Conservation (phyloP, 2,888 invertebrate species). For the Mesorhabditis belari region DNA sequence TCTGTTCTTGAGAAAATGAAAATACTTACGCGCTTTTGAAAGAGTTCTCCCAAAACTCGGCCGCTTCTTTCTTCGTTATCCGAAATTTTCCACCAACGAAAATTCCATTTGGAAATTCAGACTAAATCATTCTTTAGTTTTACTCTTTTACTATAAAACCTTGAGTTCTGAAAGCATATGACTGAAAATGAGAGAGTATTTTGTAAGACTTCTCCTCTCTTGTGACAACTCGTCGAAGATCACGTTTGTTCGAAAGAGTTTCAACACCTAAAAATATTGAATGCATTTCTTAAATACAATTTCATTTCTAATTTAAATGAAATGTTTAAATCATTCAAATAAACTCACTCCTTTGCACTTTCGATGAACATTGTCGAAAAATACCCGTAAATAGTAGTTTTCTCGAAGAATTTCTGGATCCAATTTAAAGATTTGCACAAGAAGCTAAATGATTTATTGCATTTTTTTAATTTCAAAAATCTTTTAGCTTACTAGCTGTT, state of each 20-base stretch:
- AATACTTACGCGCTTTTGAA: conserved; percentile 60
- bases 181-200: conserved; percentile 94
- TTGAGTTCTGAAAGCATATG: conserved; percentile 97
- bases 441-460: conserved; percentile 7
- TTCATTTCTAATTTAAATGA: neutral
- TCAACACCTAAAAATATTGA: conserved; percentile 63
- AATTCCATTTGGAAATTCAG: conserved; percentile 53
- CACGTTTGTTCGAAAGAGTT: conserved; percentile 71
- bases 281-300: neutral
- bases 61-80: conserved; percentile 93
- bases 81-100: conserved; percentile 95
- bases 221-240: conserved; percentile 93
- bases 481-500: conserved; percentile 8
- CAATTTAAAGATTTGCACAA: conserved; percentile 33
- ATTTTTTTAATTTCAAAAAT: neutral
- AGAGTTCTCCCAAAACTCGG: conserved; percentile 91
- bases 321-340: neutral
- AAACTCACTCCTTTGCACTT: conserved; percentile 84
- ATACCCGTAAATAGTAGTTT: conserved; percentile 93
- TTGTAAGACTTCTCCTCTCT: conserved; percentile 88
- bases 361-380: conserved; percentile 91
- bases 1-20: neutral
- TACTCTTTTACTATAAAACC: conserved; percentile 3
- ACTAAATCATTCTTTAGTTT: neutral
- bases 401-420: conserved; percentile 52